Conservation (phyloP, 1,140 invertebrate genomes). For the Ceratosolen solmsi region DNA sequence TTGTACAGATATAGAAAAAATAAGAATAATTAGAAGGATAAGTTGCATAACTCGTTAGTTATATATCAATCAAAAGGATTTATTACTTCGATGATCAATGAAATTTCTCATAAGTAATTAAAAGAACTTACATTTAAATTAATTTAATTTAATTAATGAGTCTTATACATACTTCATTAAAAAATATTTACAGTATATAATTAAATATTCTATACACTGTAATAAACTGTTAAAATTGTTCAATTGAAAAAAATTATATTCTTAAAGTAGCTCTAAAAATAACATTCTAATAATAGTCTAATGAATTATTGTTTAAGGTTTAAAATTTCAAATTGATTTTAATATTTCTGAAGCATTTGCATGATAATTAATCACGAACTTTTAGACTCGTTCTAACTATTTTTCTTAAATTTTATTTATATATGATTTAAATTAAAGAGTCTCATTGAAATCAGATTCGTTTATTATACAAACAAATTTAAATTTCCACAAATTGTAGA, state of each 20-base stretch:
- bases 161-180: background rate
- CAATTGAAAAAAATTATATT: no score
- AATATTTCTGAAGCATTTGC: background rate
- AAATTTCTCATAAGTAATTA: background rate
- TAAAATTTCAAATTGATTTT: conserved; percentile 4
- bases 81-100: conserved; percentile 2
- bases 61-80: conserved; percentile 7
- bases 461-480: background rate
- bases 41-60: conserved; percentile 21
- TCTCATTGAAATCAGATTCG: background rate
- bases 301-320: background rate
- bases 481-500: background rate
- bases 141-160: background rate
- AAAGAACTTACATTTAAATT: background rate
- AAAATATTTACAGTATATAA: conserved; percentile 30
- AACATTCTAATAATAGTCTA: background rate
- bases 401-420: background rate
- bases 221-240: no score
- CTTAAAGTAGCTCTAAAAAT: background rate
- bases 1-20: conserved; percentile 36
- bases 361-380: background rate
- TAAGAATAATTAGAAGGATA: conserved; percentile 50
- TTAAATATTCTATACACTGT: no score
- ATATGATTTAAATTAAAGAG: background rate
- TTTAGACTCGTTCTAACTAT: background rate